Base-by-base conservation (phyloP, 1,140 invertebrate species). In the Drosophila varians region DNA sequence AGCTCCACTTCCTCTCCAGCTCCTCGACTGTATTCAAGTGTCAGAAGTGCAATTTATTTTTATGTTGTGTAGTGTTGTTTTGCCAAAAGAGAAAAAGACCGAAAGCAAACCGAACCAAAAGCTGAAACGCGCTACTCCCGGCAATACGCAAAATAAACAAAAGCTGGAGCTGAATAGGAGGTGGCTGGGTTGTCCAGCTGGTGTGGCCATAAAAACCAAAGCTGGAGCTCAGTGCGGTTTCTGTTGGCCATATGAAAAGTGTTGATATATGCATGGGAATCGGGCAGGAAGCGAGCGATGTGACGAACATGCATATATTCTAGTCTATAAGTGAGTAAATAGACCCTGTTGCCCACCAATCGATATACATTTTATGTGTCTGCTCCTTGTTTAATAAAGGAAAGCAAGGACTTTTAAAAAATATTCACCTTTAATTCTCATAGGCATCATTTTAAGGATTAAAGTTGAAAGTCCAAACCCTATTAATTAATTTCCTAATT, bases 11-110 rank as follows among this genome's bases (percentile, higher is more conserved):
- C 26, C 25, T n/a, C 68, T 19, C 52, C 52, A 48, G 53, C 75
- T 84, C 54, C 74, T 72, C 58, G 56, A 77, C 77, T 71, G 82
- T 86, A 86, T 87, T 87, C 78, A 86, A 86, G 82, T 86, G 82
- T 87, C 82, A 86, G 82, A 86, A 86, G 82, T 87, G 82, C 82
- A 86, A 86, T 86, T 86, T 86, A 86, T 86, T 86, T 86, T 86
- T 86, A 86, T 86, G 82, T 86, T 86, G 77, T 86, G 72, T 84
- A 71, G 78, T 73, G 77, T 76, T 78, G 65, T 77, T 49, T 60
- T 55, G 60, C 56, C 55, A 62, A 84, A 84, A 83, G 60, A 46
- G 45, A 70, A 70, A 62, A 73, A 62, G 51, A 56, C 46, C n/a
- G 23, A 26, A 38, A 16, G 14, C 48, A 36, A 40, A 11, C 19